Evolutionary conservation across 2,113 vertebrate species (phyloP), one percentile per base, ranked within the genome.

Genomic region (Chloroceryle aenea): DNA sequence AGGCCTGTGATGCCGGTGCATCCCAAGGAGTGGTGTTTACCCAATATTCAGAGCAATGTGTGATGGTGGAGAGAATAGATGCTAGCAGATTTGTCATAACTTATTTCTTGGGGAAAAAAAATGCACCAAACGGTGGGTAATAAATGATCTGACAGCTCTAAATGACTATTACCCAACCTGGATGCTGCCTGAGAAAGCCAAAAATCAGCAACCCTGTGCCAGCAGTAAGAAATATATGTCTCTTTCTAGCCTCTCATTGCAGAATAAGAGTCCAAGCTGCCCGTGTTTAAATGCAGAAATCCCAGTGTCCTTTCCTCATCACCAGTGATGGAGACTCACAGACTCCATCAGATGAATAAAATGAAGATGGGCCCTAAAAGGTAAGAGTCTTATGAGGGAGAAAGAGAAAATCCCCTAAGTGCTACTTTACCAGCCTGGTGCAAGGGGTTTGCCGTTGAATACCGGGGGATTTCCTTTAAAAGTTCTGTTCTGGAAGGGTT

Each of bases 91-190:
- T 71, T 45, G 64, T 85, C 90, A 75, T 30, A 77, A 52, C 30
- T 85, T 91, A 84, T 94, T 95, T 97, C 56, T 75, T 82, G 32
- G 8, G n/a, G 26, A 2, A 64, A 69, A 72, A 66, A 74, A 40
- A 50, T 3, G 14, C 14, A 68, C 38, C 25, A 81, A 64, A 78
- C 86, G 13, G 4, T n/a, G 42, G 21, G 19, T 12, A 75, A 4
- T 27, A n/a, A 75, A 63, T 20, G 34, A 42, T n/a, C 18, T 40
- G 72, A 30, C 36, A 48, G 36, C 25, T 9, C 7, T 18, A 67
- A 79, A 53, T 32, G 79, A 40, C 7, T 14, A n/a, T 9, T 12
- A 27, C 12, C 12, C 30, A 34, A 32, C 4, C 22, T 58, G 43
- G 7, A 66, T 5, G 4, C 30, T 92, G 43, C 20, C 27, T 19